phyloP scores from a whole-genome alignment of 2,888 invertebrate genomes.

The Hirtodrosophila alboralis region DNA sequence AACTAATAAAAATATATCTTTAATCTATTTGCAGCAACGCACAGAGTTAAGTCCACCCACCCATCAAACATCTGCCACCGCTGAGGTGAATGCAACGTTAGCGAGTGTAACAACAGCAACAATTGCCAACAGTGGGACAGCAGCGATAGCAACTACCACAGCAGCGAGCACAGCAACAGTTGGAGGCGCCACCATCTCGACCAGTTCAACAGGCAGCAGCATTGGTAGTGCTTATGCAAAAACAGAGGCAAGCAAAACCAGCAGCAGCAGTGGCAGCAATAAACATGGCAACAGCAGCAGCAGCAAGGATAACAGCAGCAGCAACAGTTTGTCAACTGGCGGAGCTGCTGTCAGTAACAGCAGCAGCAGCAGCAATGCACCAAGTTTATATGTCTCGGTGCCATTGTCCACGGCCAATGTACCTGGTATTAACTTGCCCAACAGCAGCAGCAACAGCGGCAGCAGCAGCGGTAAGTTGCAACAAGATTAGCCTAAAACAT shows the following conservation, averaged over 20 bases:
- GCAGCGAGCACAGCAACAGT: constrained; percentile 16
- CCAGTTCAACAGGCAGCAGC: constrained; percentile 28
- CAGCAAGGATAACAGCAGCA: constrained; percentile 45
- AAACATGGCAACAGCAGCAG: constrained; percentile 40
- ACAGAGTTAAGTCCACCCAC: constrained; percentile 83
- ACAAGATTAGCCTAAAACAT: background rate
- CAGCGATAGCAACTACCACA: constrained; percentile 56
- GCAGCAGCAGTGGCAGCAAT: constrained; percentile 34
- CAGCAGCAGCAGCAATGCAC: constrained; percentile 72
- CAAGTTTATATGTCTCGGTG: constrained; percentile 87
- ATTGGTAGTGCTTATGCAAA: constrained; percentile 50
- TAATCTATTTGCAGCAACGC: constrained; percentile 80
- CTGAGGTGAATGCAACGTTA: constrained; percentile 71
- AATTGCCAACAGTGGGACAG: constrained; percentile 56
- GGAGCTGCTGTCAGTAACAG: constrained; percentile 23
- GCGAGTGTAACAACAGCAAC: constrained; percentile 52
- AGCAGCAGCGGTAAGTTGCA: constrained; percentile 54
- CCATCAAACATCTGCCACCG: constrained; percentile 78
- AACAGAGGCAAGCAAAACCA: constrained; percentile 54
- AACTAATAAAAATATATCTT: constrained; percentile 1
- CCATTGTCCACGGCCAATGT: constrained; percentile 85
- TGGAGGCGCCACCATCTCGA: constrained; percentile 40
- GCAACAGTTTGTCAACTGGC: constrained; percentile 26
- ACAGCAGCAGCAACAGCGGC: constrained; percentile 52
- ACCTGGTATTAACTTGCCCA: constrained; percentile 84